A percentile compares a stretch with the other conserved stretches of the same genome.
phyloP scores from a whole-genome alignment of 37 sponge, comb jelly and placozoan genomes.

The Ephydatia muelleri region DNA sequence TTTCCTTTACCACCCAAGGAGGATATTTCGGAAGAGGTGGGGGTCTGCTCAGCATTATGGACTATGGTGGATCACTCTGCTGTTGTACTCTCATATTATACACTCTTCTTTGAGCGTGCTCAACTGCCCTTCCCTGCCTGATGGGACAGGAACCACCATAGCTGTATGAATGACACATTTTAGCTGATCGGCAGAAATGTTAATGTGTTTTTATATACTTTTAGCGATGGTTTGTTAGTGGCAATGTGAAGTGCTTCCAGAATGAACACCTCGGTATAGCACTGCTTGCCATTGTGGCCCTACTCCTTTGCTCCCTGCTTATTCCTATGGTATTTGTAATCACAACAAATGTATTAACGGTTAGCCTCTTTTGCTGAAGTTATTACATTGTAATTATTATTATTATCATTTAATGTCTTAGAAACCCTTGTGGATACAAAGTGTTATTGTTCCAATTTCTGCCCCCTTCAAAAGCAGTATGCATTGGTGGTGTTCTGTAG shows the following conservation, averaged over 20 bases:
- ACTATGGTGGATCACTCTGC: conserved; percentile 48
- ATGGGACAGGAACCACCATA: not conserved
- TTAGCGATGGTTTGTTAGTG: conserved; percentile 46
- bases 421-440: not conserved
- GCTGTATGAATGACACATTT: too few relatives aligned
- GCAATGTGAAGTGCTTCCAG: conserved; percentile 35
- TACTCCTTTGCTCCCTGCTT: not conserved
- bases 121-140: conserved; percentile 62
- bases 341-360: too few relatives aligned
- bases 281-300: conserved; percentile 27
- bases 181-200: too few relatives aligned
- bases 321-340: not conserved
- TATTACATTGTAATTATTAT: not conserved
- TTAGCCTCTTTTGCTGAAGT: too few relatives aligned
- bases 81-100: conserved; percentile 50
- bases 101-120: conserved; percentile 62
- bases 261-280: conserved; percentile 25
- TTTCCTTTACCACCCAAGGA: not conserved
- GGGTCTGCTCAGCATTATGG: conserved; percentile 10
- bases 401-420: not conserved
- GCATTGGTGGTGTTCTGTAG: conserved; percentile 22
- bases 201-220: not conserved
- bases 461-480: not conserved
- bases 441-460: not conserved
- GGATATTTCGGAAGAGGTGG: not conserved